phyloP scores from a whole-genome alignment of 2,113 vertebrate genomes.

The Grus americana region DNA sequence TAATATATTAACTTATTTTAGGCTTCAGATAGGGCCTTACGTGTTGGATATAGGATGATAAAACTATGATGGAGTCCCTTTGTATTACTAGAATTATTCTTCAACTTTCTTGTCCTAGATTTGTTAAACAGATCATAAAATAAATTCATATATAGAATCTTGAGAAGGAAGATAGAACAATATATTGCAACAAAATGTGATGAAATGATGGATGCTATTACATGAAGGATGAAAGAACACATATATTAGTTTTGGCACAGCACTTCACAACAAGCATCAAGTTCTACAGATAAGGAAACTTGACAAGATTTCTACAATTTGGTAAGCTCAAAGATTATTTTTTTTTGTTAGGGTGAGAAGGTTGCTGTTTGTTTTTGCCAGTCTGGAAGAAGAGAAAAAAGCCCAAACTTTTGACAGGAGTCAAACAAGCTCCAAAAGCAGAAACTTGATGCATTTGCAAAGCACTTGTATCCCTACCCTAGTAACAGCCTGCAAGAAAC shows the following conservation, averaged over 20 bases:
- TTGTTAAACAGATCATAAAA: neutral
- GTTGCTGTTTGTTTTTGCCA: neutral
- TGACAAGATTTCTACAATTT: neutral
- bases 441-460: neutral
- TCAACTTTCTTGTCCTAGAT: neutral
- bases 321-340: neutral
- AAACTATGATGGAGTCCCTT: neutral
- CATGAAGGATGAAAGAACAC: fast-evolving
- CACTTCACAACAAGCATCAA: neutral
- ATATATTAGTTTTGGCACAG: neutral
- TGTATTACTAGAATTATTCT: neutral
- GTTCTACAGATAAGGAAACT: neutral
- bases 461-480: neutral
- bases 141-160: neutral
- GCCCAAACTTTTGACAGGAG: neutral
- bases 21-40: neutral
- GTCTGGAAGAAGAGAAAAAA: neutral
- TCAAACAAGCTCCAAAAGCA: neutral
- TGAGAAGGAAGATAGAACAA: neutral
- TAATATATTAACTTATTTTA: neutral
- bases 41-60: neutral
- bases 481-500: neutral
- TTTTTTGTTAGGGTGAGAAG: neutral
- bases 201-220: neutral
- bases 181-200: neutral